Evolutionary conservation across 2,888 invertebrate species (phyloP).

Genomic region (Leucoma salicis): DNA sequence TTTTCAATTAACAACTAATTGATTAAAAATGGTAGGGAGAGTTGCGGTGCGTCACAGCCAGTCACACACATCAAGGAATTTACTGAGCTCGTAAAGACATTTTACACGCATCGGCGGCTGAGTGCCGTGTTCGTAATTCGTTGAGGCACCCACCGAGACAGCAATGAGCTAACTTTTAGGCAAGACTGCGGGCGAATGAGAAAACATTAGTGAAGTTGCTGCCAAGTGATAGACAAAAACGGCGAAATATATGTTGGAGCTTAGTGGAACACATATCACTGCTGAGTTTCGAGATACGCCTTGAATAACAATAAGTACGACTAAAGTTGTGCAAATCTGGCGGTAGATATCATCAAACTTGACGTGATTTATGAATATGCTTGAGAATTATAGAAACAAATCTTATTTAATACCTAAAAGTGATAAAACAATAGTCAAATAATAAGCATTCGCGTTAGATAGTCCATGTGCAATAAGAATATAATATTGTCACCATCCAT

Average conservation of each 20-base stretch:
- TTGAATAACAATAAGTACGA: constrained; percentile 58
- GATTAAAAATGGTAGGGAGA: constrained; percentile 52
- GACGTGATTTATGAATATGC: constrained; percentile 47
- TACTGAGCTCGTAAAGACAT: constrained; percentile 66
- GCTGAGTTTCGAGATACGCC: constrained; percentile 58
- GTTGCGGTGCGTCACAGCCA: constrained; percentile 27
- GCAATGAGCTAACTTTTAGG: constrained; percentile 71
- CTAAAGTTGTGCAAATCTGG: constrained; percentile 48
- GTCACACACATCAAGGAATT: constrained; percentile 56
- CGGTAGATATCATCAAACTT: constrained; percentile 46
- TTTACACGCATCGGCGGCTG: constrained; percentile 74
- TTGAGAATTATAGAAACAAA: constrained; percentile 45
- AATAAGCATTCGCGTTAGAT: too few species aligned
- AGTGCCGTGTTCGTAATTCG: constrained; percentile 70
- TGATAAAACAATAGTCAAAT: constrained; percentile 41
- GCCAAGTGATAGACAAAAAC: constrained; percentile 70
- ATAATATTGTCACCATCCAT: too few species aligned
- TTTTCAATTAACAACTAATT: constrained; percentile 74
- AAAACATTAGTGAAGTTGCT: constrained; percentile 73
- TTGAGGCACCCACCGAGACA: constrained; percentile 63
- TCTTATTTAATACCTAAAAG: constrained; percentile 31
- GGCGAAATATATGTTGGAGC: constrained; percentile 61
- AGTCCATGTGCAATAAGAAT: too few species aligned
- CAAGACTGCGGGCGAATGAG: constrained; percentile 67
- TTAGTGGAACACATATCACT: constrained; percentile 63